These are phyloP conservation scores for Serranus cabrilla DNA, from an alignment of 2,797 vertebrate species.

Conservation along the genomic window DNA sequence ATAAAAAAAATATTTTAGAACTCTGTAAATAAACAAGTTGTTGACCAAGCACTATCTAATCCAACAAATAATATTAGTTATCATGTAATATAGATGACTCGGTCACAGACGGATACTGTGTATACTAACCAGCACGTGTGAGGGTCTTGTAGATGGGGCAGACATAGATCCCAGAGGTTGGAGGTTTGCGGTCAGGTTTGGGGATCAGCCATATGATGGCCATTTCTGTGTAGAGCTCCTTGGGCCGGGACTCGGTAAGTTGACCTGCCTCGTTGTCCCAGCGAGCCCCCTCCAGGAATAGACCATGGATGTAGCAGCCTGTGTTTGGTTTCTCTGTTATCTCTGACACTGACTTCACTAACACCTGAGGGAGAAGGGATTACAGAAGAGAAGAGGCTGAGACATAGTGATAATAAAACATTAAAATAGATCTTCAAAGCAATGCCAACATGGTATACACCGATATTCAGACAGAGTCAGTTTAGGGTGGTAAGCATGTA, in stretches of 20 bases:
- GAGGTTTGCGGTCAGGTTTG: slow-evolving; percentile 80
- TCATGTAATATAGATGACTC: slow-evolving; percentile 8
- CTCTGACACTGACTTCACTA: slow-evolving; percentile 75
- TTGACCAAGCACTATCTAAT: neutral
- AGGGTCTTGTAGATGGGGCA: slow-evolving; percentile 96
- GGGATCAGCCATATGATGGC: slow-evolving; percentile 91
- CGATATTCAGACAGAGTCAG: neutral
- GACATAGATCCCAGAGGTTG: slow-evolving; percentile 84
- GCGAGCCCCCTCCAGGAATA: slow-evolving; percentile 93
- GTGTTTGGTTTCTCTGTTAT: slow-evolving; percentile 77
- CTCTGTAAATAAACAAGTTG: neutral
- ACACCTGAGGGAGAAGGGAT: slow-evolving; percentile 80
- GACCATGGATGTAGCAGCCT: slow-evolving; percentile 91
- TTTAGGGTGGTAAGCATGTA: neutral
- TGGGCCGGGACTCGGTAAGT: slow-evolving; percentile 88
- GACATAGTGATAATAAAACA: neutral
- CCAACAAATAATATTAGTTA: neutral
- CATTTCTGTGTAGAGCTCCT: slow-evolving; percentile 94
- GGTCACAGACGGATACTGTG: neutral
- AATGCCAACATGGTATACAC: neutral
- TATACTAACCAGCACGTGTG: slow-evolving; percentile 88
- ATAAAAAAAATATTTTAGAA: neutral
- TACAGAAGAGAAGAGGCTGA: neutral
- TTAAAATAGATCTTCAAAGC: slow-evolving; percentile 9
- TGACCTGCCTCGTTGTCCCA: slow-evolving; percentile 83